Conservation (phyloP, 1,140 invertebrate species). For the Oedothorax gibbosus region DNA sequence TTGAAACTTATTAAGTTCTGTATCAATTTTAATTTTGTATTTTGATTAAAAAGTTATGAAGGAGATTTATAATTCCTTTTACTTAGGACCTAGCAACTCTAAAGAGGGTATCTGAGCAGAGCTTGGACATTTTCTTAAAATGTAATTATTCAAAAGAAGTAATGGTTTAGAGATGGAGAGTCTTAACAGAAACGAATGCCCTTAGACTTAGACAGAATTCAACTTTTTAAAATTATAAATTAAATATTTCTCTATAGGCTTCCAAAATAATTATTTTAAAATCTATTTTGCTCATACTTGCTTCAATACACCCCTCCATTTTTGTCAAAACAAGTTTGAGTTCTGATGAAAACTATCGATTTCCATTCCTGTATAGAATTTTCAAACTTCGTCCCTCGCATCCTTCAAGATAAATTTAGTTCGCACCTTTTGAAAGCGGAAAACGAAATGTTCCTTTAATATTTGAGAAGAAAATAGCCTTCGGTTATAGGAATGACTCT, state of each 20-base stretch:
- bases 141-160: neutral
- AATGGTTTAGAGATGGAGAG: neutral
- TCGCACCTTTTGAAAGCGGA: slow-evolving; percentile 12
- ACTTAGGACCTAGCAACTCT: too few species aligned
- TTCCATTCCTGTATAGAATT: slow-evolving; percentile 42
- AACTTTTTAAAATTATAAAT: too few species aligned
- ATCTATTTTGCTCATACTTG: too few species aligned
- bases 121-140: neutral
- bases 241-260: too few species aligned
- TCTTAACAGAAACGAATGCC: neutral
- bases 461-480: slow-evolving; percentile 43
- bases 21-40: too few species aligned
- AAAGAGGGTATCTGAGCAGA: too few species aligned
- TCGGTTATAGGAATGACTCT: slow-evolving; percentile 18
- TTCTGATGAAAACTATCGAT: slow-evolving; percentile 49
- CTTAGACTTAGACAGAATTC: neutral
- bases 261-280: too few species aligned
- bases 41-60: too few species aligned
- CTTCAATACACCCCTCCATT: too few species aligned
- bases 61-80: too few species aligned
- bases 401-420: slow-evolving; percentile 43
- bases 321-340: too few species aligned
- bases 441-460: slow-evolving; percentile 47
- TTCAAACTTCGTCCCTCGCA: neutral
- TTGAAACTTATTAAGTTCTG: too few species aligned